Evolutionary conservation across 2,888 invertebrate genomes (phyloP).

Genomic region (Bombyx huttoni): DNA sequence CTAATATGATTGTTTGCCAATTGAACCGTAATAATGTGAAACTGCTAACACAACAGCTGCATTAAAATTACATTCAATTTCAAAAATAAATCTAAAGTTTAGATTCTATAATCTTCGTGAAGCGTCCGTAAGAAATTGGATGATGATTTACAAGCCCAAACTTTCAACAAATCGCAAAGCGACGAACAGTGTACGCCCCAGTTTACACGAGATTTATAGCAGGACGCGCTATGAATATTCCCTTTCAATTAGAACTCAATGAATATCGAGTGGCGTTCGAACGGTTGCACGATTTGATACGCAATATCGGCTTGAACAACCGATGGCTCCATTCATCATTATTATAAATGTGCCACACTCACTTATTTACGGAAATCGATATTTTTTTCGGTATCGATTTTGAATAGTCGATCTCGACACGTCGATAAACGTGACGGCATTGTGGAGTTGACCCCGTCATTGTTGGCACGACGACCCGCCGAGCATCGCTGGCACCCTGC

Average conservation of each 20-base stretch:
- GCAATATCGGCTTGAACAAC: conserved; percentile 57
- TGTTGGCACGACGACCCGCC: conserved; percentile 40
- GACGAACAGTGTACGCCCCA: conserved; percentile 41
- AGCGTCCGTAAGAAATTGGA: background rate
- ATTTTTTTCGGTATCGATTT: conserved; percentile 68
- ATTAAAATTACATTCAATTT: background rate
- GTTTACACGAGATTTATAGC: conserved; percentile 59
- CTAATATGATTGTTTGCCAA: too few species aligned
- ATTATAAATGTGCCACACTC: conserved; percentile 72
- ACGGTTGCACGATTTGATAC: conserved; percentile 59
- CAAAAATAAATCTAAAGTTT: background rate
- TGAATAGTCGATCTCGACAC: conserved; percentile 62
- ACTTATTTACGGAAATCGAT: conserved; percentile 73
- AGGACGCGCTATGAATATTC: conserved; percentile 49
- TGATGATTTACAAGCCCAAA: conserved; percentile 40
- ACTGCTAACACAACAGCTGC: background rate
- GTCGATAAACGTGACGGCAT: conserved; percentile 62
- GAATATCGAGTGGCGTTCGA: conserved; percentile 42
- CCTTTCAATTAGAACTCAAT: conserved; percentile 65
- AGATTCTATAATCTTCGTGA: background rate
- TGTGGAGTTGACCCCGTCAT: conserved; percentile 60
- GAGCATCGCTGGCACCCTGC: conserved; percentile 35
- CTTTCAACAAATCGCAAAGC: conserved; percentile 20
- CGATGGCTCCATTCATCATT: conserved; percentile 68
- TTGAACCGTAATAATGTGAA: background rate